Evolutionary conservation across 2,888 invertebrate species (phyloP).

Genomic region (Acronicta alni): DNA sequence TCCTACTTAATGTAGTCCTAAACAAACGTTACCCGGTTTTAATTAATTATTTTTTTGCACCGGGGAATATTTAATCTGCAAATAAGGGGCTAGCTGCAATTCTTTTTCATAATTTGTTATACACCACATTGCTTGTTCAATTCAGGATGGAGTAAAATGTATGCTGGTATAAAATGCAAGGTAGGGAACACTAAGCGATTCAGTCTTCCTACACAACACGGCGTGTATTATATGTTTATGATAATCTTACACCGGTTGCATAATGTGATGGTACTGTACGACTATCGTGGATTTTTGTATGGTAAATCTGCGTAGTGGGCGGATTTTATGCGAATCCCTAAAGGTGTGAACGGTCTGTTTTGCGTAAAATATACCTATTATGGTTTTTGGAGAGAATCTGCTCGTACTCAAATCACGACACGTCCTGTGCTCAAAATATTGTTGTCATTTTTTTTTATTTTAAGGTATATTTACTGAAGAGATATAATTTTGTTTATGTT

Average conservation of each 20-base stretch:
- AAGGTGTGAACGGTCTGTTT: conserved; percentile 52
- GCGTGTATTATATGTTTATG: conserved; percentile 80
- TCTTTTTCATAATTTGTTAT: not conserved
- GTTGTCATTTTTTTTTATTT: no score
- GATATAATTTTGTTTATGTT: no score
- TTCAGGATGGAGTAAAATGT: conserved; percentile 36
- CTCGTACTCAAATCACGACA: conserved; percentile 6
- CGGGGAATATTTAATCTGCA: conserved; percentile 24
- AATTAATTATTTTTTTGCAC: conserved; percentile 26
- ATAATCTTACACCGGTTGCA: conserved; percentile 82
- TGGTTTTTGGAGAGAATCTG: conserved; percentile 23
- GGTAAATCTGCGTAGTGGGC: conserved; percentile 73
- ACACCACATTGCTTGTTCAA: conserved; percentile 16
- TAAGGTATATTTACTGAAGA: no score
- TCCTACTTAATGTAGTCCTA: no score
- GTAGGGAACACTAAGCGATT: conserved; percentile 53
- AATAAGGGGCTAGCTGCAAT: conserved; percentile 15
- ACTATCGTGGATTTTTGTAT: conserved; percentile 75
- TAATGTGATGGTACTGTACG: conserved; percentile 81
- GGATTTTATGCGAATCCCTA: conserved; percentile 69
- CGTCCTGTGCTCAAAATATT: no score
- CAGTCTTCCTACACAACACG: conserved; percentile 59
- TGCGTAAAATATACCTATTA: conserved; percentile 38
- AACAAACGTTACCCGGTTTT: conserved; percentile 22
- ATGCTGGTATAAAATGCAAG: conserved; percentile 56